These are phyloP conservation scores for Drosophila kambysellisi DNA, from an alignment of 2,888 invertebrate genomes.

Conservation along the genomic window DNA sequence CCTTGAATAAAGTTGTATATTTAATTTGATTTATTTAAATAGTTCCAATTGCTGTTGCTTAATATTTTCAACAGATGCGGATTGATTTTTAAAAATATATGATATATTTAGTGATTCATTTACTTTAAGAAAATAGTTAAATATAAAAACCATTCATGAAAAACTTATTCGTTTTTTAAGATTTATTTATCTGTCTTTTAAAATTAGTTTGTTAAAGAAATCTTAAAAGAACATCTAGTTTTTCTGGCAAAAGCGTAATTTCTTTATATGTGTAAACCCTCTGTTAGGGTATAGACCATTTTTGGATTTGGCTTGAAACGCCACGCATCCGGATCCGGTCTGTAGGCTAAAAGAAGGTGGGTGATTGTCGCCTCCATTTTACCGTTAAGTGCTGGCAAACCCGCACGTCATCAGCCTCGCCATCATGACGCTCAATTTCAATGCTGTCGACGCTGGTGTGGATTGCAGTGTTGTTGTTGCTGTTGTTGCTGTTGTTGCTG, in stretches of 20 bases:
- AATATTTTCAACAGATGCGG: neutral
- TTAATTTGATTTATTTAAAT: neutral
- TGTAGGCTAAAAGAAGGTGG: neutral
- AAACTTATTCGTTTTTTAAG: neutral
- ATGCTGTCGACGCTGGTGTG: slow-evolving; percentile 70
- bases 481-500: slow-evolving; percentile 27
- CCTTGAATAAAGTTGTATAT: too few species aligned
- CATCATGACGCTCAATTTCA: slow-evolving; percentile 72
- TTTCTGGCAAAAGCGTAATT: neutral
- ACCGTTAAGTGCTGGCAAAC: slow-evolving; percentile 70
- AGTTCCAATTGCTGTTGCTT: neutral
- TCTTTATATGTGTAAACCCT: too few species aligned
- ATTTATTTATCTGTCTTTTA: neutral
- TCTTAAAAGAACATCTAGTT: neutral
- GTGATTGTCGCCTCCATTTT: slow-evolving; percentile 46
- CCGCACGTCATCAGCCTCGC: slow-evolving; percentile 68
- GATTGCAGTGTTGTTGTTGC: slow-evolving; percentile 63
- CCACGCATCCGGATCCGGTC: slow-evolving; percentile 65
- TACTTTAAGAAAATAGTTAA: neutral
- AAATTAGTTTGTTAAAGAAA: neutral
- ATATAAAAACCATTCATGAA: neutral
- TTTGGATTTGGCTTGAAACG: slow-evolving; percentile 52
- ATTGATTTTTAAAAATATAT: neutral
- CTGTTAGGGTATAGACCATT: slow-evolving; percentile 14
- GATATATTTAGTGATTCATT: neutral